Conservation (phyloP, 2,888 invertebrate species). For the Leistus spinibarbis region DNA sequence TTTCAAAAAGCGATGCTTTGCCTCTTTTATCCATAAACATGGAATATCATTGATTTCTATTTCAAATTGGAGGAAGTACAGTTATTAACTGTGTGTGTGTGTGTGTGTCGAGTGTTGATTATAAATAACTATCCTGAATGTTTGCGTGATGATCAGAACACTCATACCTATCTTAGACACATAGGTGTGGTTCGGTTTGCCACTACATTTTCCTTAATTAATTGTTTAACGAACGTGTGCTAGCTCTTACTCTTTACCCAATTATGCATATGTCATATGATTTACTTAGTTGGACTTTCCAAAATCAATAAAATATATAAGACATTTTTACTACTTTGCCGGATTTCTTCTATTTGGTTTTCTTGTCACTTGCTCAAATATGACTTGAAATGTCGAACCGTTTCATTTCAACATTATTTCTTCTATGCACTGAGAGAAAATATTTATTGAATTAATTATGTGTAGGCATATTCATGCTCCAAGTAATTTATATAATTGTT, state of each 20-base stretch:
- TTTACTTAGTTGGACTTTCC: neutral
- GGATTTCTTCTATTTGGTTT: neutral
- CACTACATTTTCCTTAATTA: neutral
- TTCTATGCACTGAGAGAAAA: too few species aligned
- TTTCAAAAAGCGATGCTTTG: conserved; percentile 6
- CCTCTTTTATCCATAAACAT: conserved; percentile 27
- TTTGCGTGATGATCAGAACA: neutral
- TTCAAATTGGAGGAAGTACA: conserved; percentile 34
- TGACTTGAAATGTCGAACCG: too few species aligned
- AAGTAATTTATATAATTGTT: too few species aligned
- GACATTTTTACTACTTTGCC: neutral
- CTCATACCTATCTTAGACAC: neutral
- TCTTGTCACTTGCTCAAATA: too few species aligned
- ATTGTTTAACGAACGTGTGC: neutral
- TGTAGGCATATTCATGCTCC: too few species aligned
- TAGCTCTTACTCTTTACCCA: neutral
- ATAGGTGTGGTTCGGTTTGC: neutral
- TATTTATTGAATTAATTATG: too few species aligned
- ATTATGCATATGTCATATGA: neutral
- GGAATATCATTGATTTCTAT: conserved; percentile 39
- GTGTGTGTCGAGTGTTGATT: neutral
- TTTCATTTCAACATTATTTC: too few species aligned
- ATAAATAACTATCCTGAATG: neutral
- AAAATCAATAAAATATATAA: neutral
- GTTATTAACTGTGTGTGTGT: conserved; percentile 28